Evolutionary conservation across 2,888 invertebrate species (phyloP).

Genomic region (Drosophila helvetica): DNA sequence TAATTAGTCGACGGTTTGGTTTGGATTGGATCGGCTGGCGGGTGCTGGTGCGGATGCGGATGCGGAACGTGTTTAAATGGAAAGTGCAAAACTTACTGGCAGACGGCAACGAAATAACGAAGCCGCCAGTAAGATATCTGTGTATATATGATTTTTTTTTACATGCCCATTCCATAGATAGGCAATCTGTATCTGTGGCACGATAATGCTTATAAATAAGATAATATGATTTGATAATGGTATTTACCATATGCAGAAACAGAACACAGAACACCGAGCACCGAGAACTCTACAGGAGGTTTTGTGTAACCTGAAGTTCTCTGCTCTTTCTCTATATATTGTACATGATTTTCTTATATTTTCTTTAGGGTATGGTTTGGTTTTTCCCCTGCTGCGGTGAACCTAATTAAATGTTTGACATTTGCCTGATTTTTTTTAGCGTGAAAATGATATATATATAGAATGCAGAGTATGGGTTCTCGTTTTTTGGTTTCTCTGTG

Average conservation of each 20-base stretch:
- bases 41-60: constrained; percentile 14
- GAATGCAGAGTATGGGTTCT: background rate
- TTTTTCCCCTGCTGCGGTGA: constrained; percentile 24
- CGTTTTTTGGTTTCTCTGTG: background rate
- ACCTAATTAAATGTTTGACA: constrained; percentile 50
- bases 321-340: background rate
- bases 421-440: constrained; percentile 31
- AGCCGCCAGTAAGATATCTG: constrained; percentile 74
- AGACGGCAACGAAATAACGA: constrained; percentile 75
- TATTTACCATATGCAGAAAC: constrained; percentile 83
- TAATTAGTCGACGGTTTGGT: constrained; percentile 27
- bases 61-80: constrained; percentile 72
- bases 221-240: constrained; percentile 84
- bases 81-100: constrained; percentile 78
- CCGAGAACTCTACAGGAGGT: background rate
- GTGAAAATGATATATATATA: constrained; percentile 23
- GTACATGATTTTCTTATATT: background rate
- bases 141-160: constrained; percentile 61
- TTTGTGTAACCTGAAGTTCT: background rate
- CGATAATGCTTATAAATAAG: constrained; percentile 83
- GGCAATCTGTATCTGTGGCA: constrained; percentile 81
- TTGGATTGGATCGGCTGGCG: constrained; percentile 16
- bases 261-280: constrained; percentile 33
- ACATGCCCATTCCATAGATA: constrained; percentile 81
- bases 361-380: background rate